These are phyloP conservation scores for Bugulina stolonifera DNA, from an alignment of 2,888 invertebrate species.

Conservation along the genomic window DNA sequence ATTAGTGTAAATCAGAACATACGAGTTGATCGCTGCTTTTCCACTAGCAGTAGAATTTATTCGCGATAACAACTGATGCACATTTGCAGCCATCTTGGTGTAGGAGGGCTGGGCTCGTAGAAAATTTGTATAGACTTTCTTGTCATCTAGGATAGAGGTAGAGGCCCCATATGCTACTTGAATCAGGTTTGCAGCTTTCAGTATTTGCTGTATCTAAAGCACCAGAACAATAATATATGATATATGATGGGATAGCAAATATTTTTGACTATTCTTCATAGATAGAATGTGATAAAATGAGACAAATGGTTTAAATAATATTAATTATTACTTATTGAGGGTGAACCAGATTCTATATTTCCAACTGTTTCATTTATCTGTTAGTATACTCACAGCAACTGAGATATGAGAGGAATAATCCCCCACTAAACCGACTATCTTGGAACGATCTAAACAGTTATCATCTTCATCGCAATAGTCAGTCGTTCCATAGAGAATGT, in stretches of 20 bases:
- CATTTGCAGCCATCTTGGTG: not conserved
- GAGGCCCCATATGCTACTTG: constrained; percentile 6
- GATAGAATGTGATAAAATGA: not conserved
- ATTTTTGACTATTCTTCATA: too few species aligned
- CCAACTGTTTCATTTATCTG: not conserved
- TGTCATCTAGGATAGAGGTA: not conserved
- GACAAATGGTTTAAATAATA: not conserved
- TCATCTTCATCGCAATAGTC: not conserved
- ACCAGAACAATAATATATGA: not conserved
- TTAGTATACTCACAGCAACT: not conserved
- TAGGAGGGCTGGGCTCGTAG: not conserved
- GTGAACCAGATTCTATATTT: not conserved
- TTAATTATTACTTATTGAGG: not conserved
- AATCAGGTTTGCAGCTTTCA: not conserved
- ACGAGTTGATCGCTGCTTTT: not conserved
- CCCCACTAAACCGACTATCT: not conserved
- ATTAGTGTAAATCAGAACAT: not conserved
- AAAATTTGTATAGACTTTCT: not conserved
- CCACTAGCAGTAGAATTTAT: not conserved
- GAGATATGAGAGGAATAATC: not conserved
- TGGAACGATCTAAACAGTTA: not conserved
- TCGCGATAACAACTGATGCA: not conserved
- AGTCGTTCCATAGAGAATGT: not conserved
- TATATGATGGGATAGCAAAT: too few species aligned
- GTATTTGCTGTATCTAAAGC: not conserved